A percentile compares a stretch with the other conserved stretches of the same genome.
Evolutionary conservation across 2,113 vertebrate species (phyloP).

Genomic region (Panthera leo): DNA sequence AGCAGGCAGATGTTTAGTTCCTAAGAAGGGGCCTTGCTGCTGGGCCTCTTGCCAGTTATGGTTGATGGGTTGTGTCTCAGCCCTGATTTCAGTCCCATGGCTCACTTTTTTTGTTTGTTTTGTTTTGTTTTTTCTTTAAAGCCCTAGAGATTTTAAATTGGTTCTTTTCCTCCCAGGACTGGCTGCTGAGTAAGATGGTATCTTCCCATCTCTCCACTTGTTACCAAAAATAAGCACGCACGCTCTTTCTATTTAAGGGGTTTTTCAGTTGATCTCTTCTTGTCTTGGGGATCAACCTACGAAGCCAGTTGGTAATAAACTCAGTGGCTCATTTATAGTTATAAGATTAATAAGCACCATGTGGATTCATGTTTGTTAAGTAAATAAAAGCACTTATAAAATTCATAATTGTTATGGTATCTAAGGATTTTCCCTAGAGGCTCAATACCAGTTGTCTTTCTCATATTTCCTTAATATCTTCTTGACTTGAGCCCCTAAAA

Average conservation of each 20-base stretch:
- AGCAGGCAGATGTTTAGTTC: conserved; percentile 46
- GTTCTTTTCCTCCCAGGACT: conserved; percentile 29
- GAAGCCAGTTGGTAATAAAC: not conserved
- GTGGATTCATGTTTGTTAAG: conserved; percentile 3
- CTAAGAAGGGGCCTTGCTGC: not conserved
- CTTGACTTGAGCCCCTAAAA: not conserved
- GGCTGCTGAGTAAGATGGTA: not conserved
- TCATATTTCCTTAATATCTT: not conserved
- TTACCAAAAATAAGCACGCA: not conserved
- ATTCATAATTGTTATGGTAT: not conserved
- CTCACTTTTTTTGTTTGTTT: not conserved
- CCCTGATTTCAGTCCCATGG: not conserved
- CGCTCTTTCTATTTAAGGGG: not conserved
- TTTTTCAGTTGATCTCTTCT: conserved; percentile 16
- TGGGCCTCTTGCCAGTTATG: conserved; percentile 25
- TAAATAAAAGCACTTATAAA: conserved; percentile 27
- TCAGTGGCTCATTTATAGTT: conserved; percentile 7
- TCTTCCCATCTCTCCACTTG: not conserved
- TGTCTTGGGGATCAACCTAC: not conserved
- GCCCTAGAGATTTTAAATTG: not conserved
- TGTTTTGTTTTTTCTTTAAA: not conserved
- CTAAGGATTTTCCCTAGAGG: not conserved
- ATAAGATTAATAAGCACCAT: conserved; percentile 19
- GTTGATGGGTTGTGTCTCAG: not conserved
- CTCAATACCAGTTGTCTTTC: not conserved